Evolutionary conservation across 2,888 invertebrate genomes (phyloP).

Genomic region (Drosophila ezoana): DNA sequence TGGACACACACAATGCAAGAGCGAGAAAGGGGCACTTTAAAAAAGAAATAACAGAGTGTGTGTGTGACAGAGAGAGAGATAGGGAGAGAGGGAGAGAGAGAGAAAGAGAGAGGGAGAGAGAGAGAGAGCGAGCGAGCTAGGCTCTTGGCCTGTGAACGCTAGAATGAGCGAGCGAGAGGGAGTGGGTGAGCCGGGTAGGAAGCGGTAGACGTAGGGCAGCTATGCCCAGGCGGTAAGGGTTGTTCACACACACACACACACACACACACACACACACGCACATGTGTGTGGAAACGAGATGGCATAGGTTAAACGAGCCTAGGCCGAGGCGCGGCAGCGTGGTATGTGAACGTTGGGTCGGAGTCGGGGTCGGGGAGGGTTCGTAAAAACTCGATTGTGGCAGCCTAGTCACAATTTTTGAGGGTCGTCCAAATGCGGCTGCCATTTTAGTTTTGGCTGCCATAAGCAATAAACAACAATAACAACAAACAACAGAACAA

Average conservation of each 20-base stretch:
- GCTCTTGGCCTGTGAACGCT: slow-evolving; percentile 50
- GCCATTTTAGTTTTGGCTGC: slow-evolving; percentile 46
- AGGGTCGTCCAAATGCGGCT: slow-evolving; percentile 26
- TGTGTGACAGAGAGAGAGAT: neutral
- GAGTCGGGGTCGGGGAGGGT: neutral
- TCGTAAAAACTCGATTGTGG: slow-evolving; percentile 1
- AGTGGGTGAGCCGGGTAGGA: slow-evolving; percentile 2
- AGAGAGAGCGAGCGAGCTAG: slow-evolving; percentile 9
- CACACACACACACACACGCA: slow-evolving; percentile 1
- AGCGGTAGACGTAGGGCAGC: slow-evolving; percentile 28
- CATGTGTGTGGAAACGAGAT: slow-evolving; percentile 40
- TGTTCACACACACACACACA: slow-evolving; percentile 33
- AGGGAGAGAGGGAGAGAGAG: neutral
- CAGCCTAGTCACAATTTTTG: slow-evolving; percentile 10
- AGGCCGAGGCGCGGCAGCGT: slow-evolving; percentile 29
- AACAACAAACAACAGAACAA: slow-evolving; percentile 2
- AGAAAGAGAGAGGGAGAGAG: neutral
- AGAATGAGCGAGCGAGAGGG: slow-evolving; percentile 34
- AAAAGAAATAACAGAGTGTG: neutral
- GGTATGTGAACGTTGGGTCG: neutral
- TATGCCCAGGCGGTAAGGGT: slow-evolving; percentile 55
- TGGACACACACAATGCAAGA: slow-evolving; percentile 30
- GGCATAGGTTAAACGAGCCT: slow-evolving; percentile 47
- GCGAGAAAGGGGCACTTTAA: slow-evolving; percentile 1
- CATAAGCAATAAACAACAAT: slow-evolving; percentile 36